Evolutionary conservation across 2,888 invertebrate genomes (phyloP).

Genomic region (Chrysopilus asiliformis): DNA sequence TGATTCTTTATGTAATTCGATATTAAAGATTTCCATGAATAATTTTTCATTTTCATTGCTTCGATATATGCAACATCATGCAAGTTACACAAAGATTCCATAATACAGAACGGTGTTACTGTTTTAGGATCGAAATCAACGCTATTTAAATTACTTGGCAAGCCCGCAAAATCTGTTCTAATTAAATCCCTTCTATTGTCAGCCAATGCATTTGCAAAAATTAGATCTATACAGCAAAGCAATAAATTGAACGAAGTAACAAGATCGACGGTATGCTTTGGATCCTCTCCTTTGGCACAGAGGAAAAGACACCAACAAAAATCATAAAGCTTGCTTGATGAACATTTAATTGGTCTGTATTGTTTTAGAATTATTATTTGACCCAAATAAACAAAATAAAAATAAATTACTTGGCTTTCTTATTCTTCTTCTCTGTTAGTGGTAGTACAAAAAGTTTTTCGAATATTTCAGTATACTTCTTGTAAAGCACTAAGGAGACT

Average conservation of each 20-base stretch:
- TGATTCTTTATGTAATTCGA: no score
- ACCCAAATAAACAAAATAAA: not conserved
- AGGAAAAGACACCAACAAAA: conserved; percentile 91
- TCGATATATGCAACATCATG: conserved; percentile 75
- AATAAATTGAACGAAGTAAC: conserved; percentile 89
- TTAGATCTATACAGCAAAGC: conserved; percentile 79
- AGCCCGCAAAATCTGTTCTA: conserved; percentile 67
- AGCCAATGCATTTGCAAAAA: conserved; percentile 74
- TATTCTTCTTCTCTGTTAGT: conserved; percentile 33
- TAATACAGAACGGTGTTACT: conserved; percentile 59
- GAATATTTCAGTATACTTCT: conserved; percentile 82
- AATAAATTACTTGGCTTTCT: conserved; percentile 27
- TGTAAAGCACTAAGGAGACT: conserved; percentile 86
- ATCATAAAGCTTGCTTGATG: conserved; percentile 72
- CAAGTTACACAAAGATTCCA: conserved; percentile 65
- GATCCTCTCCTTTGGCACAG: conserved; percentile 75
- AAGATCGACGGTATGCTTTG: conserved; percentile 77
- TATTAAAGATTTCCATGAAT: conserved; percentile 72
- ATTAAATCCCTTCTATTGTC: conserved; percentile 70
- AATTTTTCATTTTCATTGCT: conserved; percentile 81
- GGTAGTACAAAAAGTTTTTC: conserved; percentile 65
- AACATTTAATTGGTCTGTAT: conserved; percentile 59
- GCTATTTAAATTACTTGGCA: conserved; percentile 54
- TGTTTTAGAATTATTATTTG: conserved; percentile 1
- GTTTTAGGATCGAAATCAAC: conserved; percentile 33